These are phyloP conservation scores for Todiramphus saurophagus DNA, from an alignment of 2,113 vertebrate genomes.

Conservation along the genomic window DNA sequence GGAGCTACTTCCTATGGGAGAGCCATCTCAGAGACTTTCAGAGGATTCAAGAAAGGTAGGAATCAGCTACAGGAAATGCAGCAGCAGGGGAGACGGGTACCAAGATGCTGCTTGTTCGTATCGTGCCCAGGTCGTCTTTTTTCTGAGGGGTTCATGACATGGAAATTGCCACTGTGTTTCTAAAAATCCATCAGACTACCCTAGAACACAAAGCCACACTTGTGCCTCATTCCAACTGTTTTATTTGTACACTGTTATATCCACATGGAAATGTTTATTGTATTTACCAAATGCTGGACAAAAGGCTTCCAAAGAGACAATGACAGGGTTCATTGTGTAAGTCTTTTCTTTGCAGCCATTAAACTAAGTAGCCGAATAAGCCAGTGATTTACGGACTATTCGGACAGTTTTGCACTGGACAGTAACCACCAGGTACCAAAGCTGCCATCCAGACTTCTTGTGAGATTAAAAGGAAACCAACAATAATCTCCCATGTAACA, in stretches of 20 bases:
- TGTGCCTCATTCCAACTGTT: not conserved
- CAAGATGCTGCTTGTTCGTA: not conserved
- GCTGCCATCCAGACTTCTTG: not conserved
- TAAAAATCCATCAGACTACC: not conserved
- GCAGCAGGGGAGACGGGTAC: not conserved
- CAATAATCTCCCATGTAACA: not conserved
- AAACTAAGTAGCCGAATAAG: not conserved
- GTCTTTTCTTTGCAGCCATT: not conserved
- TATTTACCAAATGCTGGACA: not conserved
- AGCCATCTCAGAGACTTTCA: not conserved
- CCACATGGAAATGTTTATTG: not conserved
- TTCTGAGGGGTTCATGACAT: not conserved
- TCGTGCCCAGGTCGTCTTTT: not conserved
- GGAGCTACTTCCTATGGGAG: not conserved
- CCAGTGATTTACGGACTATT: not conserved
- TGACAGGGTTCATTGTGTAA: not conserved
- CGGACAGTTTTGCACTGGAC: not conserved
- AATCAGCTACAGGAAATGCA: not conserved
- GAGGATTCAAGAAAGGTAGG: not conserved
- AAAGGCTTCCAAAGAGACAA: not conserved
- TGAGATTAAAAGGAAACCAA: not conserved
- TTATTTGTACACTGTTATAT: not conserved
- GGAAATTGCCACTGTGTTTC: not conserved
- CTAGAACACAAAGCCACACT: not conserved
- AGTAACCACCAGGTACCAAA: not conserved